Evolutionary conservation across 1,140 invertebrate genomes (phyloP).

Genomic region (Plectrocnemia conspersa): DNA sequence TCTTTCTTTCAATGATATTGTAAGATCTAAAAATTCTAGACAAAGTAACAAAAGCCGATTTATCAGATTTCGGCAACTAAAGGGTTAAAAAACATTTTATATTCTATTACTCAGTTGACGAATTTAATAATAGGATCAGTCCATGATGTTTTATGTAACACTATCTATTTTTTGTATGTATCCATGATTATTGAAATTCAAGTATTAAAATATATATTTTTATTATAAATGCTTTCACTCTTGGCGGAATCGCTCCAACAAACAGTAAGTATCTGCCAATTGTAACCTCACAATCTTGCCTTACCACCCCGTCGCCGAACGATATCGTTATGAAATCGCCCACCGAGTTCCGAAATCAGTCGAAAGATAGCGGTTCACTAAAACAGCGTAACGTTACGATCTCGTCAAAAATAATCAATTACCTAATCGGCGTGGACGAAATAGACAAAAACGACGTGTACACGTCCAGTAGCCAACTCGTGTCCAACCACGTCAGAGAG

Average conservation of each 20-base stretch:
- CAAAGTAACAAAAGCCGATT: no score
- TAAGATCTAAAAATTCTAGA: no score
- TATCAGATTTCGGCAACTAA: no score
- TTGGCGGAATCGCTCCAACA: slow-evolving; percentile 18
- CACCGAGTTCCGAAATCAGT: slow-evolving; percentile 44
- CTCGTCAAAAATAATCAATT: slow-evolving; percentile 40
- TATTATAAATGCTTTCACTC: slow-evolving; percentile 25
- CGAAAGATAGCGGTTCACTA: slow-evolving; percentile 35
- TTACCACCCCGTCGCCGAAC: slow-evolving; percentile 52
- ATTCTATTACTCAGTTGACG: no score
- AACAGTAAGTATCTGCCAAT: slow-evolving; percentile 46
- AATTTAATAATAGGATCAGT: no score
- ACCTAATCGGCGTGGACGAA: slow-evolving; percentile 37
- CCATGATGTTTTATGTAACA: slow-evolving; percentile 31
- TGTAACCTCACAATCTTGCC: slow-evolving; percentile 33
- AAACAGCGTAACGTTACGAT: slow-evolving; percentile 47
- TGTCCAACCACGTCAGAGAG: slow-evolving; percentile 27
- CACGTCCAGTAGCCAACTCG: slow-evolving; percentile 16
- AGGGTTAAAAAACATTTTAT: no score
- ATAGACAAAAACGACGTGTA: slow-evolving; percentile 31
- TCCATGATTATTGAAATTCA: not conserved
- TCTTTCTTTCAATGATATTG: no score
- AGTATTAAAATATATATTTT: slow-evolving; percentile 30
- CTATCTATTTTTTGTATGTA: slow-evolving; percentile 15
- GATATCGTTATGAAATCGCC: slow-evolving; percentile 54